phyloP scores from a whole-genome alignment of 1,140 invertebrate species.

The Scaptomyza pallida region DNA sequence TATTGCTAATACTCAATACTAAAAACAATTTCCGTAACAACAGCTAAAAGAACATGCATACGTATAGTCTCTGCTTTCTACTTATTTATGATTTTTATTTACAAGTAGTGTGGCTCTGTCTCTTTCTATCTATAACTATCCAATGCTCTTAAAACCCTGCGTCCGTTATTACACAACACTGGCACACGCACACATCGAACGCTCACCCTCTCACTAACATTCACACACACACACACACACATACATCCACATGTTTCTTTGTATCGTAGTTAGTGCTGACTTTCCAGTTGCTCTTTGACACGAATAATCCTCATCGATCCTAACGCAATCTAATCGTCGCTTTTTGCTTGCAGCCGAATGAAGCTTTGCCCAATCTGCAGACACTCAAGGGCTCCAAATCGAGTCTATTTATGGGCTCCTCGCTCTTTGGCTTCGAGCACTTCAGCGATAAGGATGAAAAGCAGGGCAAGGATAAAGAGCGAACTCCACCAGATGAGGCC shows the following conservation, averaged over 20 bases:
- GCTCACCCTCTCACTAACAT: conserved; percentile 13
- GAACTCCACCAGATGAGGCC: conserved; percentile 84
- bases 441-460: conserved; percentile 63
- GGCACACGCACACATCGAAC: conserved; percentile 41
- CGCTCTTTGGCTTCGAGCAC: conserved; percentile 77
- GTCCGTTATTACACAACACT: conserved; percentile 53
- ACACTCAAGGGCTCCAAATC: conserved; percentile 86
- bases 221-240: conserved; percentile 14
- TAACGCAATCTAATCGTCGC: conserved; percentile 37
- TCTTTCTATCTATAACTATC: conserved; percentile 32
- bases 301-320: conserved; percentile 22
- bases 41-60: conserved; percentile 39
- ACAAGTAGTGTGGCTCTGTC: conserved; percentile 60
- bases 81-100: conserved; percentile 44
- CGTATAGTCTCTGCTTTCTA: conserved; percentile 57
- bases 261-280: conserved; percentile 80
- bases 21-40: conserved; percentile 31
- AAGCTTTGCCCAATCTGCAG: conserved; percentile 84
- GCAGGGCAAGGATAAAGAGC: conserved; percentile 71
- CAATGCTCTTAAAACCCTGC: conserved; percentile 51
- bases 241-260: conserved; percentile 70
- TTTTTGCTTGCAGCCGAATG: conserved; percentile 83
- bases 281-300: conserved; percentile 79
- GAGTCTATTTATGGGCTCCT: conserved; percentile 84
- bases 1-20: conserved; percentile 51